These are phyloP conservation scores for Romanogobio albipinnatus DNA, from an alignment of 2,113 vertebrate species.

Conservation along the genomic window DNA sequence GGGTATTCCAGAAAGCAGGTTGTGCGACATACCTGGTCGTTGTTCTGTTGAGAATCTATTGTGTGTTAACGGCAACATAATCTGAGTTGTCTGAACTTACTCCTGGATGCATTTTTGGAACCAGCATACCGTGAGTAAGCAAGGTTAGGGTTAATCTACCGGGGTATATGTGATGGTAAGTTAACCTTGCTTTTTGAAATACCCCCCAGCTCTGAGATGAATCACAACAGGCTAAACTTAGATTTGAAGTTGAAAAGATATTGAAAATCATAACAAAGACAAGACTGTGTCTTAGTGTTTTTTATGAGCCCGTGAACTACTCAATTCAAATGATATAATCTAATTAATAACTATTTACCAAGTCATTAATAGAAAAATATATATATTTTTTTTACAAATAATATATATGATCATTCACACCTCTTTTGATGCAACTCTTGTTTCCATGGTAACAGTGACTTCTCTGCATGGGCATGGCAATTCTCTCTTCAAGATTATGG, in stretches of 20 bases:
- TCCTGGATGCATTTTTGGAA: no score
- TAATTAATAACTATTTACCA: neutral
- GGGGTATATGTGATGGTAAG: no score
- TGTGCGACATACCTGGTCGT: no score
- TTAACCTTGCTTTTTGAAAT: no score
- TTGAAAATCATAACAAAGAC: neutral
- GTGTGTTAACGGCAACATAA: no score
- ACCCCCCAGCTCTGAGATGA: neutral
- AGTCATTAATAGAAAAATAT: neutral
- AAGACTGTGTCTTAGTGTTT: neutral
- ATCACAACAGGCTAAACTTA: neutral
- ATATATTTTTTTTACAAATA: neutral
- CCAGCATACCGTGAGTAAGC: no score
- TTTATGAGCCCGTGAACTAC: neutral
- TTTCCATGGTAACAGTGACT: slow-evolving; percentile 4
- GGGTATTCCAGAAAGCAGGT: no score
- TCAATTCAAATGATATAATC: neutral
- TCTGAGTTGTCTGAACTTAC: no score
- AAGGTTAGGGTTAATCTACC: no score
- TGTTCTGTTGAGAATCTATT: no score
- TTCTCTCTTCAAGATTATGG: neutral
- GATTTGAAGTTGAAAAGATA: neutral
- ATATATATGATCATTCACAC: neutral
- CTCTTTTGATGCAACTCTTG: neutral
- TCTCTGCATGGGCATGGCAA: neutral